Conservation (phyloP, 2,888 invertebrate genomes). For the Imbricaverruca yamaguchii region DNA sequence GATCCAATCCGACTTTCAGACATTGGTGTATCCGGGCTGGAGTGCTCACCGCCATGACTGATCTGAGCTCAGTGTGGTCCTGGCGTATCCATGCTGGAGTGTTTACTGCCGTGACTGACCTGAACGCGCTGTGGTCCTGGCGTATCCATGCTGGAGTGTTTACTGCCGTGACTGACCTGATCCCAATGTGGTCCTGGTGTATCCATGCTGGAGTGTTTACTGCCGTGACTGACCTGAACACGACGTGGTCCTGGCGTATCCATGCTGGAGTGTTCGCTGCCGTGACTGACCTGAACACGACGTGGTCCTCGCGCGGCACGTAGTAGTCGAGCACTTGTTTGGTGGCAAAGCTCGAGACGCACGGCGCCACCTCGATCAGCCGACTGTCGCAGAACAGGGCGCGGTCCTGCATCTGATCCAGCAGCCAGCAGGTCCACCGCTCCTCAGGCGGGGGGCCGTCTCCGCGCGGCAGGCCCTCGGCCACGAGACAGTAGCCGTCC, state of each 20-base stretch:
- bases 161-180: not conserved
- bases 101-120: not conserved
- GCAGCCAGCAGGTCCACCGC: constrained; percentile 12
- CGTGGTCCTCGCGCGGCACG: not conserved
- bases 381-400: not conserved
- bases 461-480: not conserved
- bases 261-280: too few relatives aligned
- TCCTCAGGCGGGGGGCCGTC: not conserved
- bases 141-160: not conserved
- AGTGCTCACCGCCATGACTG: not conserved
- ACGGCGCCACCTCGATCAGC: not conserved
- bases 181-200: not conserved
- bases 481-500: constrained; percentile 10
- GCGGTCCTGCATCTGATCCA: not conserved
- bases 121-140: not conserved
- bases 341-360: not conserved
- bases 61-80: not conserved
- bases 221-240: not conserved
- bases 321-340: not conserved
- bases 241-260: too few relatives aligned
- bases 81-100: not conserved
- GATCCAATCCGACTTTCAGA: too few relatives aligned
- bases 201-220: too few relatives aligned
- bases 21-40: too few relatives aligned
- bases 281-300: not conserved